phyloP scores from a whole-genome alignment of 2,113 vertebrate species.

The Thunnus thynnus region DNA sequence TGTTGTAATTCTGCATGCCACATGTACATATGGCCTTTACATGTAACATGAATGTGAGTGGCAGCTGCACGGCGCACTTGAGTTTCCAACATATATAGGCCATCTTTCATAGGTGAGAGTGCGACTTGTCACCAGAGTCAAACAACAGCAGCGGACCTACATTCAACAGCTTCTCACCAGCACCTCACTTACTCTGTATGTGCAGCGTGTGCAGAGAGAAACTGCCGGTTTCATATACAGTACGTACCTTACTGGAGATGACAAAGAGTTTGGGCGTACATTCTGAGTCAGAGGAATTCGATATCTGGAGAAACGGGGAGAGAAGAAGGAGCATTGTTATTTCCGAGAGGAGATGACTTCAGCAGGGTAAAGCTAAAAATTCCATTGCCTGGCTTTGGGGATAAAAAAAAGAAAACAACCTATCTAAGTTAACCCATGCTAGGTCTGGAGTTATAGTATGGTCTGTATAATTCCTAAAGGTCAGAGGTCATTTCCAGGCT shows the following conservation, averaged over 20 bases:
- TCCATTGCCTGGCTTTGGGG: constrained; percentile 2
- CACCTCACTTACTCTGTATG: constrained; percentile 3
- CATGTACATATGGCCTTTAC: constrained; percentile 21
- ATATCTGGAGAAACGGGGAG: constrained; percentile 85
- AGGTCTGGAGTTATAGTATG: constrained; percentile 44
- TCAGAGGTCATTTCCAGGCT: constrained; percentile 78
- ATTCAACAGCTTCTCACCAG: constrained; percentile 46
- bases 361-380: constrained; percentile 1
- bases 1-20: constrained; percentile 32
- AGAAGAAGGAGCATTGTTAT: constrained; percentile 26
- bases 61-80: constrained; percentile 31
- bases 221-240: not conserved
- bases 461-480: constrained; percentile 65
- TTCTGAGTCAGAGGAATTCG: constrained; percentile 89
- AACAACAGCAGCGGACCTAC: constrained; percentile 33
- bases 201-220: not conserved
- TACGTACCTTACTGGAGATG: constrained; percentile 92
- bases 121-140: constrained; percentile 55
- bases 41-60: constrained; percentile 44
- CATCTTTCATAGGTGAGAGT: constrained; percentile 46
- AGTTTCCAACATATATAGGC: constrained; percentile 16
- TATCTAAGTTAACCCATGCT: constrained; percentile 25
- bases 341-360: constrained; percentile 32
- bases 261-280: constrained; percentile 93
- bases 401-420: constrained; percentile 33